Evolutionary conservation across 2,888 invertebrate genomes (phyloP), one percentile per base, ranked within the genome.

Genomic region (Lithophane socia): DNA sequence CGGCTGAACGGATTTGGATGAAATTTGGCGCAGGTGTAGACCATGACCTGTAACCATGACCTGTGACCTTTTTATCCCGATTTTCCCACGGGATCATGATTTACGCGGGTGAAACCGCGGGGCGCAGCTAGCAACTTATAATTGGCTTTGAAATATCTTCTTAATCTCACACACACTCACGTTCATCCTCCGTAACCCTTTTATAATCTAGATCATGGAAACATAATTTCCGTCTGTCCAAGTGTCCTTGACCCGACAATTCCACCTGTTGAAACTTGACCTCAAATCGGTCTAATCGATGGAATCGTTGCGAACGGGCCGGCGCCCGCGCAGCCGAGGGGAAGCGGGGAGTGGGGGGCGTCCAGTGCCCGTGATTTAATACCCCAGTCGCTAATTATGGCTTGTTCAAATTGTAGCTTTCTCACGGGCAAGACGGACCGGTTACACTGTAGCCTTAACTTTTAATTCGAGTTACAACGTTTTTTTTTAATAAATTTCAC

Each of bases 361-460:
- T 86, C 87, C 90, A 88, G 86, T 90, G 91, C 90, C 93, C 91
- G 94, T 96, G 96, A 96, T 96, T 96, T 96, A 96, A 96, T 94
- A 92, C 93, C 84, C 91, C 92, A 91, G 94, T 94, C 93, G 94
- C 96, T 96, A 96, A 96, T 96, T 96, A 96, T 94, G 96, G 95
- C 95, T 95, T 96, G 96, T 96, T 96, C 96, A 96, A 96, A 96
- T 95, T 96, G 95, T 96, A 94, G 91, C 95, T 96, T 96, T 96
- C 96, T 95, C 96, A 96, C 95, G 95, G 94, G 89, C 83, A 82
- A 81, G 90, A 87, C 85, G 90, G 90, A 89, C 92, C 88, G 92
- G 90, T 90, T 89, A 85, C 86, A 91, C 90, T 71, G 74, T 80
- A 77, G 56, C 58, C 69, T 79, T 72, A 78, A 83, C 83, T 77